Percentiles rank a stretch among this genome's conserved stretches.
Evolutionary conservation across 2,113 vertebrate species (phyloP).

Genomic region (Notiomystis cincta): DNA sequence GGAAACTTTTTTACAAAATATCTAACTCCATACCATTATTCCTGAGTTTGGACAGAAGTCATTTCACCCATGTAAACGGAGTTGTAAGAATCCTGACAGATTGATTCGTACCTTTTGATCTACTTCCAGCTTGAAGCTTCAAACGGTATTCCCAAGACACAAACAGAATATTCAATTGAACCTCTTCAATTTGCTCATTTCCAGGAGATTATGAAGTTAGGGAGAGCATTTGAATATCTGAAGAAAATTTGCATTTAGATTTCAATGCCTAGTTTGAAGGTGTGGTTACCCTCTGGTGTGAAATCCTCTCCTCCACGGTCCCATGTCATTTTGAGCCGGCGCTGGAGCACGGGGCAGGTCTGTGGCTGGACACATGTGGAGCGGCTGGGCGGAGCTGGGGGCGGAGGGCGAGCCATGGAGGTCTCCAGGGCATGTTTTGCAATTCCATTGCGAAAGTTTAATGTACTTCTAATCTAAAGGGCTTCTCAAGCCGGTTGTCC

Average conservation of each 20-base stretch:
- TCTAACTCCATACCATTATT: background rate
- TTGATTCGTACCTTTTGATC: background rate
- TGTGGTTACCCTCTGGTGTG: background rate
- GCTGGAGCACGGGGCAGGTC: background rate
- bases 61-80: background rate
- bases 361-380: background rate
- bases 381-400: background rate
- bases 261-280: accelerated
- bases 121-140: background rate
- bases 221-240: background rate
- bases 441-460: background rate
- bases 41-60: background rate
- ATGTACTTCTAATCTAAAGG: background rate
- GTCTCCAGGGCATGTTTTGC: background rate
- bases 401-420: accelerated
- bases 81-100: background rate
- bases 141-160: background rate
- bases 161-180: background rate
- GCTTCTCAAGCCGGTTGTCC: background rate
- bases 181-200: background rate
- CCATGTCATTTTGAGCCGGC: background rate
- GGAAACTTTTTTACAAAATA: background rate
- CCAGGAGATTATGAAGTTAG: background rate
- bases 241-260: background rate
- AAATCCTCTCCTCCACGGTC: background rate